Evolutionary conservation across 1,140 invertebrate species (phyloP).

Genomic region (Physella acuta): DNA sequence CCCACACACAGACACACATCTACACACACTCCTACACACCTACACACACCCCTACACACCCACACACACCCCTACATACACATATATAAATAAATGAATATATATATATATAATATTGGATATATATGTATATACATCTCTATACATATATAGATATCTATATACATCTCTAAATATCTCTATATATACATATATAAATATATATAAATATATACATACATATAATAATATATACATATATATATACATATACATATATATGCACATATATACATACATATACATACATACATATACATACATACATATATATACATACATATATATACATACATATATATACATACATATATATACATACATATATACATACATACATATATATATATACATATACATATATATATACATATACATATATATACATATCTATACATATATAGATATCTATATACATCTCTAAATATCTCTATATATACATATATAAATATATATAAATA

Average conservation of each 20-base stretch:
- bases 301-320: no score
- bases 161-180: background rate
- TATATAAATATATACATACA: no score
- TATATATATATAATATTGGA: background rate
- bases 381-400: no score
- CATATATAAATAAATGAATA: background rate
- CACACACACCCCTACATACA: background rate
- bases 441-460: background rate
- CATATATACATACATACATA: no score
- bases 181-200: no score
- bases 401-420: background rate
- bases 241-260: no score
- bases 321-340: no score
- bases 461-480: background rate
- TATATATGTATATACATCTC: background rate
- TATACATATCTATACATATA: background rate
- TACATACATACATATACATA: no score
- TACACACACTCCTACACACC: background rate
- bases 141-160: background rate
- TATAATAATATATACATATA: no score
- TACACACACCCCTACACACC: background rate
- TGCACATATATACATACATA: no score
- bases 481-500: background rate
- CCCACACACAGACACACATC: background rate
- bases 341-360: no score